Evolutionary conservation across 2,113 vertebrate species (phyloP).

Genomic region (Tricholaema leucomelas): DNA sequence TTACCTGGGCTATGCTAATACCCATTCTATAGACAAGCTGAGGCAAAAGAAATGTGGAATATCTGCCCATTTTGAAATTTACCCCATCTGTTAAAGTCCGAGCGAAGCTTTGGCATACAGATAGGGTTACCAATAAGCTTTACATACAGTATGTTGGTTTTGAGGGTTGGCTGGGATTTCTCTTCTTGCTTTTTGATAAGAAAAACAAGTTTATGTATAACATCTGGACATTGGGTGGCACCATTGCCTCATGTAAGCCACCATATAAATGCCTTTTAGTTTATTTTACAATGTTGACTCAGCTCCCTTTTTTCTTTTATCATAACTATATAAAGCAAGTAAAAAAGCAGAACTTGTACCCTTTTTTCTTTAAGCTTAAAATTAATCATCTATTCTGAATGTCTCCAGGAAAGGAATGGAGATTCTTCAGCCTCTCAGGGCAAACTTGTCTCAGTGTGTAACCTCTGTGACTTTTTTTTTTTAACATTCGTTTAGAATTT

Average conservation of each 20-base stretch:
- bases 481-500: not conserved
- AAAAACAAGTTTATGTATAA: not conserved
- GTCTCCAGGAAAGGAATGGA: not conserved
- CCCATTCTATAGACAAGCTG: not conserved
- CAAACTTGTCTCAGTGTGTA: not conserved
- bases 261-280: not conserved
- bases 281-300: not conserved
- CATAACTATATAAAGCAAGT: constrained; percentile 16
- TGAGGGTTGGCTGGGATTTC: not conserved
- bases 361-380: not conserved
- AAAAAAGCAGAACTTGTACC: not conserved
- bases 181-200: not conserved
- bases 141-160: not conserved
- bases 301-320: not conserved
- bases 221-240: constrained; percentile 49
- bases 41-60: not conserved
- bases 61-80: not conserved
- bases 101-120: not conserved
- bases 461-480: not conserved
- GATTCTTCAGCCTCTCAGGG: not conserved
- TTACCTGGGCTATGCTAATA: not conserved
- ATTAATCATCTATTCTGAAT: not conserved
- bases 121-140: not conserved
- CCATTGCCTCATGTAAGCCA: not conserved
- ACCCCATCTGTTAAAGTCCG: not conserved